Evolutionary conservation across 2,888 invertebrate genomes (phyloP), one percentile per base, ranked within the genome.

Genomic region (Diadegma fenestrale): DNA sequence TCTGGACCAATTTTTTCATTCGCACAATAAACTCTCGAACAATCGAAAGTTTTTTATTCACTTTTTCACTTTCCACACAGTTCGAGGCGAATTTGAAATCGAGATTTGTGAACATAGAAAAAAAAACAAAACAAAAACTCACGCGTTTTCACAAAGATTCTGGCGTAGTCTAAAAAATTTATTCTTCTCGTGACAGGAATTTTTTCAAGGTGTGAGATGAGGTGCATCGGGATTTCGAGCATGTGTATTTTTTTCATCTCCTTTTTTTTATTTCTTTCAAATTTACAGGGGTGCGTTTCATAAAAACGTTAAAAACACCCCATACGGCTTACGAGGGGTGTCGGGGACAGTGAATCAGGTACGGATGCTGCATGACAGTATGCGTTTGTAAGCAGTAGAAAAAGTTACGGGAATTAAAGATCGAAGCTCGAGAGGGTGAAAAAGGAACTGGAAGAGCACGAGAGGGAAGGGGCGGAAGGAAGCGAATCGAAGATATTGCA

Each of bases 241-340:
- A 75, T 72, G 17, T 10, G 51, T n/a, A n/a, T 41, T 71, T 64
- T 66, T 48, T 41, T 33, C 14, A 58, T 22, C 48, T 22, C 22
- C 48, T 48, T n/a, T 81, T 84, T 77, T 73, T 78, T 69, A 30
- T 69, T 68, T 76, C 80, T 80, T 77, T 75, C 45, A n/a, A 78
- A 79, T 75, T 73, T 61, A 26, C 54, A 61, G 73, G 81, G 75
- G 78, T 73, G n/a, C n/a, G 72, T 43, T 43, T 43, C 22, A 54
- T 66, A 54, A 81, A 75, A 85, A 79, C 81, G 84, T 85, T 85
- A 69, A 85, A 85, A 85, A 85, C 72, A 84, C 80, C 80, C 80
- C 45, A n/a, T n/a, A 64, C 51, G 80, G 78, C 43, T 75, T 68
- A 45, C 51, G 84, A 84, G 51, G 84, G 81, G 84, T 75, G 75